A percentile compares a stretch with the other conserved stretches of the same genome.
phyloP scores from a whole-genome alignment of 2,888 invertebrate species.

The Sarcophaga rosellei region DNA sequence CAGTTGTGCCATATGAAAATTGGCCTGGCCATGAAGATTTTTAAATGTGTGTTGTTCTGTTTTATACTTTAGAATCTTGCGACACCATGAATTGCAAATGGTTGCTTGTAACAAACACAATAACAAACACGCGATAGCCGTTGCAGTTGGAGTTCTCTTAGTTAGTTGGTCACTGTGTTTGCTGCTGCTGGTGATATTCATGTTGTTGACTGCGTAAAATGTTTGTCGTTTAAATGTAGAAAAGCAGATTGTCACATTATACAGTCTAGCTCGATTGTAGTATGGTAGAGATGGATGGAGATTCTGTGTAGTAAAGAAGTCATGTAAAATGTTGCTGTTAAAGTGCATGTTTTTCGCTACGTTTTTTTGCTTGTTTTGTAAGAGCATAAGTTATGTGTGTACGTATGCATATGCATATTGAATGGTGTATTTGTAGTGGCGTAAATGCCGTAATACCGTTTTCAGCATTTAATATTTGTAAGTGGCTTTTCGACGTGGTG shows the following conservation, averaged over 20 bases:
- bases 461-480: constrained; percentile 65
- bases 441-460: constrained; percentile 38
- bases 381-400: background rate
- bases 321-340: constrained; percentile 20
- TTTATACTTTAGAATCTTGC: constrained; percentile 51
- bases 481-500: constrained; percentile 65
- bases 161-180: constrained; percentile 45
- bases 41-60: constrained; percentile 14
- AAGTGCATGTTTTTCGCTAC: constrained; percentile 11
- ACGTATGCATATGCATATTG: constrained; percentile 26
- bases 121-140: background rate
- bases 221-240: background rate
- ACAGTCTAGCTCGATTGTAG: constrained; percentile 1
- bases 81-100: constrained; percentile 63
- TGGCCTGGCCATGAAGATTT: constrained; percentile 60
- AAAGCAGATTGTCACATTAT: constrained; percentile 46
- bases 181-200: constrained; percentile 19
- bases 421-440: constrained; percentile 38
- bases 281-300: constrained; percentile 33
- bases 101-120: constrained; percentile 15
- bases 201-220: constrained; percentile 31
- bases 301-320: background rate
- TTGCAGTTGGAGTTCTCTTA: constrained; percentile 22
- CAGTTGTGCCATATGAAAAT: constrained; percentile 35
- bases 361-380: constrained; percentile 27